Evolutionary conservation across 2,113 vertebrate species (phyloP).

Genomic region (Mesoclemmys tuberculata): DNA sequence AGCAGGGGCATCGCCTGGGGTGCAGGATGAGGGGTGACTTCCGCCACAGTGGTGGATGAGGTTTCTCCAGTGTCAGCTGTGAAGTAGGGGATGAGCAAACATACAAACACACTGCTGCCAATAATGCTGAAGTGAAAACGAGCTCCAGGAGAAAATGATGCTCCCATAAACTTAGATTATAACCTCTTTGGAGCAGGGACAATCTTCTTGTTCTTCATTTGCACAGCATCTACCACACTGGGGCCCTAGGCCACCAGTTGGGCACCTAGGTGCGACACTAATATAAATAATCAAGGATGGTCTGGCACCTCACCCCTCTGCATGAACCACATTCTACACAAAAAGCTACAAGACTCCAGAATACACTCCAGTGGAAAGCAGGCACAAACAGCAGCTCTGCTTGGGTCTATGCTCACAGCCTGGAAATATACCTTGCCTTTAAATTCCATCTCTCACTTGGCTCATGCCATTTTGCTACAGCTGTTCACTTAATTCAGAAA

Average conservation of each 20-base stretch:
- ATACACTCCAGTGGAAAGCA: not conserved
- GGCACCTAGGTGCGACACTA: not conserved
- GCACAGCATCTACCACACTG: rapidly evolving
- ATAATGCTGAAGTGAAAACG: not conserved
- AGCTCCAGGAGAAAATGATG: not conserved
- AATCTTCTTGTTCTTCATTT: not conserved
- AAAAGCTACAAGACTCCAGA: not conserved
- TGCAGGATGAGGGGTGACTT: not conserved
- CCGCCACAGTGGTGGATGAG: not conserved
- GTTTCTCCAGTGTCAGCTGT: not conserved
- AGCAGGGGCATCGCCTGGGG: not conserved
- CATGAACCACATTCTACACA: not conserved
- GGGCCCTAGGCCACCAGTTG: not conserved
- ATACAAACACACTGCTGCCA: not conserved
- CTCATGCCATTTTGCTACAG: slow-evolving; percentile 64
- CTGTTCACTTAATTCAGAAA: slow-evolving; percentile 73
- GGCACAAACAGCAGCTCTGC: not conserved
- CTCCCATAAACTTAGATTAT: not conserved
- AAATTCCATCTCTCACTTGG: slow-evolving; percentile 30
- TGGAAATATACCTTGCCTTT: slow-evolving; percentile 24
- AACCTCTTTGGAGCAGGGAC: not conserved
- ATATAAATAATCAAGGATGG: not conserved
- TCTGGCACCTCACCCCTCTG: not conserved
- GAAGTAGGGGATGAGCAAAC: not conserved
- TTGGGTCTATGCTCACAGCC: not conserved